phyloP scores from a whole-genome alignment of 2,113 vertebrate species.

The Ginglymostoma cirratum region DNA sequence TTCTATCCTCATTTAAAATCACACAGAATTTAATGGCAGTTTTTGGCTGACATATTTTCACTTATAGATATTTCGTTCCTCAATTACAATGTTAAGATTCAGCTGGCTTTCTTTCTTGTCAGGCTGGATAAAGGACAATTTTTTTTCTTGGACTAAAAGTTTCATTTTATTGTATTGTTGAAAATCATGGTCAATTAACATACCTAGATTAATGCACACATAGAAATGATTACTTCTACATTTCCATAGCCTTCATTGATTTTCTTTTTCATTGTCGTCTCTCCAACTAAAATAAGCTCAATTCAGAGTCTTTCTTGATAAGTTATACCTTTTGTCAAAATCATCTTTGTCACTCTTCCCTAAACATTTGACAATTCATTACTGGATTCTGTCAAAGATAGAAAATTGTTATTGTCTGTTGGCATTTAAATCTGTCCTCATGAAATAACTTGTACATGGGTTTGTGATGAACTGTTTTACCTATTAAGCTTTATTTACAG shows the following conservation, averaged over 20 bases:
- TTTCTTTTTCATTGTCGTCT: neutral
- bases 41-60: neutral
- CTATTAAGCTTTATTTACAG: neutral
- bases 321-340: neutral
- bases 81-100: neutral
- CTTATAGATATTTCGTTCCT: no score
- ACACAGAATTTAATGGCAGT: neutral
- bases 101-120: neutral
- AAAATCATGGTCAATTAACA: neutral
- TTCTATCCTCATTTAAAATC: slow-evolving; percentile 4
- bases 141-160: neutral
- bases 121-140: neutral
- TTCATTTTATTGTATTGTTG: neutral
- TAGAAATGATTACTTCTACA: neutral
- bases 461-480: neutral
- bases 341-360: neutral
- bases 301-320: no score
- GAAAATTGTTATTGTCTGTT: neutral
- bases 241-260: neutral
- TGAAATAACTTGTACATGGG: neutral
- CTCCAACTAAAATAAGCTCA: neutral
- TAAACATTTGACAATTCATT: neutral
- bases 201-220: neutral
- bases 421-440: neutral
- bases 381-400: no score